Conservation (phyloP, 2,888 invertebrate species). For the Caenorhabditis imperialis region DNA sequence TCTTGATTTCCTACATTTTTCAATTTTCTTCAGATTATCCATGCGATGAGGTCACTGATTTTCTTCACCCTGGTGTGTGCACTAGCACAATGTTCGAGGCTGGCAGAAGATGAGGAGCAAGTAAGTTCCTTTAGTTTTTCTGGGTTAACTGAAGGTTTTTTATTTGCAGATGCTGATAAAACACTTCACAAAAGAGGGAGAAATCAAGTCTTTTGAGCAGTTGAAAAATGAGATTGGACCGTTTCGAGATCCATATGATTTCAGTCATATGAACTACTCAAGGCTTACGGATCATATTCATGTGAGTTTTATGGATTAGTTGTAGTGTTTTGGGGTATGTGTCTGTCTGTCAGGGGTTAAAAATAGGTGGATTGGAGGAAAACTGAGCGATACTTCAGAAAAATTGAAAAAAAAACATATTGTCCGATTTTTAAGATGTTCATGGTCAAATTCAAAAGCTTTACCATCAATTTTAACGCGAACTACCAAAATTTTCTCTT, state of each 20-base stretch:
- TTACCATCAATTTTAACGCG: too few species aligned
- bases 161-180: constrained; percentile 56
- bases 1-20: neutral
- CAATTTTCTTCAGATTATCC: neutral
- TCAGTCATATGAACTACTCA: constrained; percentile 58
- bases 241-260: constrained; percentile 49
- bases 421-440: too few species aligned
- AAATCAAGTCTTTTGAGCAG: constrained; percentile 58
- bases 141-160: too few species aligned
- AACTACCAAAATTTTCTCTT: too few species aligned
- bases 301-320: constrained; percentile 16
- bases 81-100: constrained; percentile 16
- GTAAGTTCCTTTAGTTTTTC: too few species aligned
- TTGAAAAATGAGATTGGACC: constrained; percentile 56
- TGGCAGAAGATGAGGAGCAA: constrained; percentile 39
- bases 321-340: too few species aligned
- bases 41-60: constrained; percentile 42
- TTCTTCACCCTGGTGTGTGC: constrained; percentile 13
- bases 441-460: too few species aligned
- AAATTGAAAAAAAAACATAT: too few species aligned
- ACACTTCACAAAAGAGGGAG: constrained; percentile 62
- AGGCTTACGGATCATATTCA: constrained; percentile 47
- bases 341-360: too few species aligned
- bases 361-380: too few species aligned
- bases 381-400: too few species aligned